Base-by-base conservation (phyloP, 2,888 invertebrate species). In the Stenurella melanura region DNA sequence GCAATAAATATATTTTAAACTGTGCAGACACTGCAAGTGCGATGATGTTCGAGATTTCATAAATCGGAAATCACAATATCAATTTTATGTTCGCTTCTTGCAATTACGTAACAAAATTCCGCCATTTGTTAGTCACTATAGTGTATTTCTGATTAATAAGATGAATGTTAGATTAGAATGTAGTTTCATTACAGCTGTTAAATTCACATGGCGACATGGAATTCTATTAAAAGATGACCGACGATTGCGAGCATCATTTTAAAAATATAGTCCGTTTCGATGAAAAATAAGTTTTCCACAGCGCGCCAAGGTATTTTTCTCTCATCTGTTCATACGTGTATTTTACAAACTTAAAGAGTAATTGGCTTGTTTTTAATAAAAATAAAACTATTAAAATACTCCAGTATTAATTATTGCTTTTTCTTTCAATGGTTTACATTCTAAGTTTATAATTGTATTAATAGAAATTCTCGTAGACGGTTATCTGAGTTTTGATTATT, bases 181-280 rank as follows among this genome's bases (percentile, higher is more conserved):
- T 3, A 67, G 56, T 38, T 64, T 26, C 67, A 67, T 50, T 67
- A 54, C 58, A 57, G 57, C 69, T 69, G 69, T 34, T 69, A 19
- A 57, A 26, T 61, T 61, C 63, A 17, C 71, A 54, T 61, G 60
- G 42, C 63, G 61, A 63, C 71, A 61, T 54, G 26, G 61, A 26
- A 50, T 72, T 72, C 71, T 72, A 72, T 72, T 61, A 72, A 61
- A 72, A 72, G 71, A 42, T 54, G 30, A 57, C 71, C 61, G 61
- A 50, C 60, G 30, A 26, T 54, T 72, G 17, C 26, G 60, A 18
- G 56, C 34, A 17, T 57, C 17, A 69, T 58, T 69, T 69, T 69
- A 58, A 69, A 69, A 69, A 34, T 38, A 57, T 42, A 64, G 38
- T 12, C 38, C 30, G 57, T 57, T 69, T 67, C 57, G 11, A 57